Evolutionary conservation across 92 coral and sea anemone genomes (phyloP).

Genomic region (Paramuricea clavata): DNA sequence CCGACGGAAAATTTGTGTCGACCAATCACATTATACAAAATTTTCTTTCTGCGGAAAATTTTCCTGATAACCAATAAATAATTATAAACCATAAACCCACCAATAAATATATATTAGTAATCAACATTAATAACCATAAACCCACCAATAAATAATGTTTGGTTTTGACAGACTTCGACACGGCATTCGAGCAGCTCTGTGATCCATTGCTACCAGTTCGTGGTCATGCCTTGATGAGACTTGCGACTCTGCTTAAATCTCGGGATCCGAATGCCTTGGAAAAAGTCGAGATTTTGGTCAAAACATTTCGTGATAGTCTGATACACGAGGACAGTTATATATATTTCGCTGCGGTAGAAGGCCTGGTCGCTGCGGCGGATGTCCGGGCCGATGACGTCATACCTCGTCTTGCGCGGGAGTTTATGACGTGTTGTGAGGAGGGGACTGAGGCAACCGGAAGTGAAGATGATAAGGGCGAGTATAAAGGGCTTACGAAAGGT

Average conservation of each 20-base stretch:
- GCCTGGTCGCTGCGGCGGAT: slow-evolving; percentile 89
- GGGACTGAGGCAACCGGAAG: slow-evolving; percentile 2
- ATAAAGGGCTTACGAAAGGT: slow-evolving; percentile 32
- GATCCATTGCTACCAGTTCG: slow-evolving; percentile 93
- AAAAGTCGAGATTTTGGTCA: slow-evolving; percentile 80
- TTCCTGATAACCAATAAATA: too few species aligned
- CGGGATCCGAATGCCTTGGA: slow-evolving; percentile 79
- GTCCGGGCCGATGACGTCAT: slow-evolving; percentile 82
- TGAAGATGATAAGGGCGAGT: slow-evolving; percentile 3
- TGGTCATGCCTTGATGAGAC: slow-evolving; percentile 85
- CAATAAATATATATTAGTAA: too few species aligned
- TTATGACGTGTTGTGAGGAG: slow-evolving; percentile 72
- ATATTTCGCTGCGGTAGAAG: slow-evolving; percentile 93
- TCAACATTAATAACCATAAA: too few species aligned
- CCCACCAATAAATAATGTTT: too few species aligned
- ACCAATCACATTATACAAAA: too few species aligned
- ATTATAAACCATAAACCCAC: too few species aligned
- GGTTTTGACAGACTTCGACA: slow-evolving; percentile 68
- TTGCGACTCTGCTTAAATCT: slow-evolving; percentile 73
- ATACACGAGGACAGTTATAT: slow-evolving; percentile 92
- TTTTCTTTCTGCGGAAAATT: too few species aligned
- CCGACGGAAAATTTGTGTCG: too few species aligned
- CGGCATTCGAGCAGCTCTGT: slow-evolving; percentile 78
- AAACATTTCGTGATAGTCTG: slow-evolving; percentile 83
- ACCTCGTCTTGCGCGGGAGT: slow-evolving; percentile 80